phyloP scores from a whole-genome alignment of 2,888 invertebrate species.

The Thereva unica region DNA sequence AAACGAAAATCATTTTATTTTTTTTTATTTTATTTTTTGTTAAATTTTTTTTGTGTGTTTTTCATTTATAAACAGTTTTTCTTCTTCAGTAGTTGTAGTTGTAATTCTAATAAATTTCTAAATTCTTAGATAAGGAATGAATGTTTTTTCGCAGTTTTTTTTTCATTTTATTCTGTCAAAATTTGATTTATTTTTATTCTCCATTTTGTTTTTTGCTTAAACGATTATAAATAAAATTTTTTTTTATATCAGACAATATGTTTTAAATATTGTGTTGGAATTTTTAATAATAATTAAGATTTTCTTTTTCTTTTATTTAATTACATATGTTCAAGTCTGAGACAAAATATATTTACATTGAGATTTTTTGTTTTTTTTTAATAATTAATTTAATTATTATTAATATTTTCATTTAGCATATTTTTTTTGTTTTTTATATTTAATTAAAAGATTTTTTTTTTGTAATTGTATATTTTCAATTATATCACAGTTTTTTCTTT shows the following conservation, averaged over 20 bases:
- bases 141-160: background rate
- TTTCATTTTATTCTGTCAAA: constrained; percentile 4
- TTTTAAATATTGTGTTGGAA: background rate
- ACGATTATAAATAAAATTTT: constrained; percentile 10
- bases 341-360: constrained; percentile 25
- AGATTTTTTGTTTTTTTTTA: constrained; percentile 22
- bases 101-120: background rate
- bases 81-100: background rate
- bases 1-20: background rate
- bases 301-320: constrained; percentile 13
- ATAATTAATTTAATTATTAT: constrained; percentile 28
- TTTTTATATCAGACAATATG: constrained; percentile 14
- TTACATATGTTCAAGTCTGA: constrained; percentile 10
- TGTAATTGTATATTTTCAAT: constrained; percentile 34
- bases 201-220: background rate
- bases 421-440: constrained; percentile 16
- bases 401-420: constrained; percentile 25
- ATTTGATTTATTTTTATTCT: constrained; percentile 5
- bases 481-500: constrained; percentile 33
- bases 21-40: constrained; percentile 3
- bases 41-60: constrained; percentile 6
- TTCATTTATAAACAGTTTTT: constrained; percentile 11
- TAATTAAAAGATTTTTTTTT: constrained; percentile 33
- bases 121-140: constrained; percentile 28
- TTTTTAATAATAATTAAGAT: constrained; percentile 1